Base-by-base conservation (phyloP, 2,888 invertebrate species). In the Chymomyza fuscimana region DNA sequence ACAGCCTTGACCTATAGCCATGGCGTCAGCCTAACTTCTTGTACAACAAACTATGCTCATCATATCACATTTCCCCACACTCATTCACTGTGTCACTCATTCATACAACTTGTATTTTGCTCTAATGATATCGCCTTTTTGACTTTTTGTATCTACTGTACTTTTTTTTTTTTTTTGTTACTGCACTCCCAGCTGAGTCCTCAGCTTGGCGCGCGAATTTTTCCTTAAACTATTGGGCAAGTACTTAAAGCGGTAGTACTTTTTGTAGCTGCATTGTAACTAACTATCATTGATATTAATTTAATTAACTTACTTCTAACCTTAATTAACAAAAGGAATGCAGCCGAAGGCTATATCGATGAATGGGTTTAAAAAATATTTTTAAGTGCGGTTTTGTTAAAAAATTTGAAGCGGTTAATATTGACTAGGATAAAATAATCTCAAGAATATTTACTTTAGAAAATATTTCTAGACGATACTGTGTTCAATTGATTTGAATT, bases 61-160 rank as follows among this genome's bases (percentile, higher is more conserved):
- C 40, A 46, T 70, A 69, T 61, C 66, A 65, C 63, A 29, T 64
- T 12, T 40, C 59, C 62, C 32, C 22, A 54, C 40, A 46, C 40
- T 46, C 40, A 40, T 59, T 58, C 29, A 72, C 25, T 67, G 40
- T 40, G 40, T 40, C 40, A 40, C 10, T 10, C 40, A 46, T 46
- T 46, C 40, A 46, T 12, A 22, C 64, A 63, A 32, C 15, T 32
- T 56, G 56, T 5, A 25, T 16, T 5, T 12, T 29, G 15, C 58
- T 22, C 9, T 22, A 58, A 19, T 29, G 12, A 6, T 1, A 29
- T 58, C 19, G 12, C 56, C 22, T 29, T 12, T 5, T 58, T 29
- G 54, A 16, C 54, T 54, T 54, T 22, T 46, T 46, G 40, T 46
- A 46, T 46, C 12, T 4, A 46, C 40, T 46, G 12, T 46, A 46